Evolutionary conservation across 2,888 invertebrate species (phyloP).

Genomic region (Cantharis rustica): DNA sequence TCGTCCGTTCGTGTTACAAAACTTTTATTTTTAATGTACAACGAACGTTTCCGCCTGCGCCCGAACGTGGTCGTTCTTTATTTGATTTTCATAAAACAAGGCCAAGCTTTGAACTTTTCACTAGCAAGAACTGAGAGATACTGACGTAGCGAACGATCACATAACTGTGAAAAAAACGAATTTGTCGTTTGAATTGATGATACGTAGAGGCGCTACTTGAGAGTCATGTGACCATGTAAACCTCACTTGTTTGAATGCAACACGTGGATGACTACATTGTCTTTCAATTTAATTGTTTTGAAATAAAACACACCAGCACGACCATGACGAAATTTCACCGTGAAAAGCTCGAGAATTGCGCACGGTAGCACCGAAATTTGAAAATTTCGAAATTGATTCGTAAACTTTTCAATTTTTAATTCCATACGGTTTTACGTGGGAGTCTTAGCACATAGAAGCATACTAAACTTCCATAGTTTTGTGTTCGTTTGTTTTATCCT

Average conservation of each 20-base stretch:
- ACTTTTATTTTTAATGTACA: constrained; percentile 2
- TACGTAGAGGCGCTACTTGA: constrained; percentile 47
- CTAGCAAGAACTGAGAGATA: constrained; percentile 49
- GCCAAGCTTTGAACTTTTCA: constrained; percentile 54
- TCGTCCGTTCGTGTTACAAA: constrained; percentile 34
- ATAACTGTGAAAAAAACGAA: constrained; percentile 37
- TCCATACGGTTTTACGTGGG: not conserved
- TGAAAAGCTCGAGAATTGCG: not conserved
- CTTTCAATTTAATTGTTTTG: not conserved
- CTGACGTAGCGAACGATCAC: constrained; percentile 45
- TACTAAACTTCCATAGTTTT: not conserved
- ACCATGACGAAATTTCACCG: not conserved
- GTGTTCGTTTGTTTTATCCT: not conserved
- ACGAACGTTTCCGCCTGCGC: constrained; percentile 30
- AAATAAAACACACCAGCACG: not conserved
- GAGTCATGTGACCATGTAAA: constrained; percentile 43
- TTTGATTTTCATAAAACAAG: constrained; percentile 48
- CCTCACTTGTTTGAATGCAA: constrained; percentile 50
- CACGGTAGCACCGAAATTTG: not conserved
- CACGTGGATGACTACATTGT: constrained; percentile 41
- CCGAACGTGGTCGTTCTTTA: constrained; percentile 24
- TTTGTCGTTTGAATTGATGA: constrained; percentile 37
- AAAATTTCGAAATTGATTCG: not conserved
- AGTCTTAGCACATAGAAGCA: not conserved
- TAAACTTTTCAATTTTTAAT: not conserved